Evolutionary conservation across 1,140 invertebrate species (phyloP).

Genomic region (Drosophila ogumai): DNA sequence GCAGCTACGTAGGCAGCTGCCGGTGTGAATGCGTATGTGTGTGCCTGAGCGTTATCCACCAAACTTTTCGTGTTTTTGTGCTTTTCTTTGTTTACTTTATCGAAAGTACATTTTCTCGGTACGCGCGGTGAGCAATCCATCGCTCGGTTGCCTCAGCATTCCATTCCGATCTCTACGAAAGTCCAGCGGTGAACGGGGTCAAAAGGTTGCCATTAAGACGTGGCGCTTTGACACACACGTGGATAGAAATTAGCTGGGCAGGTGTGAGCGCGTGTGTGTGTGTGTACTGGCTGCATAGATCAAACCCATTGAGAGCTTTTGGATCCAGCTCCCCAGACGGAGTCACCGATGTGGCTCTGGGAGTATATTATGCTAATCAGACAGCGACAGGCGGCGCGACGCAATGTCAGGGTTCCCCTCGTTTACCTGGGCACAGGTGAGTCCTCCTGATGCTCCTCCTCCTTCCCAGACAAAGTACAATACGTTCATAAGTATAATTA

Average conservation of each 20-base stretch:
- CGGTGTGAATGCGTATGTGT: slow-evolving; percentile 17
- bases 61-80: slow-evolving; percentile 43
- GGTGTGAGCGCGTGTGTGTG: slow-evolving; percentile 12
- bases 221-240: slow-evolving; percentile 75
- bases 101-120: slow-evolving; percentile 36
- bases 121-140: slow-evolving; percentile 28
- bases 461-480: slow-evolving; percentile 7
- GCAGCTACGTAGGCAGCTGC: slow-evolving; percentile 29
- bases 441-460: slow-evolving; percentile 23
- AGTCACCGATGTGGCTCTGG: slow-evolving; percentile 72
- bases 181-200: slow-evolving; percentile 20
- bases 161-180: slow-evolving; percentile 5
- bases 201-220: slow-evolving; percentile 50
- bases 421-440: slow-evolving; percentile 74
- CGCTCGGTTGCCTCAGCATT: slow-evolving; percentile 2
- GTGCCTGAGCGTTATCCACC: slow-evolving; percentile 44
- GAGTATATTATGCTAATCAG: slow-evolving; percentile 75
- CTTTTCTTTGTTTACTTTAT: slow-evolving; percentile 76
- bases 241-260: slow-evolving; percentile 33
- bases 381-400: slow-evolving; percentile 53
- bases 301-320: slow-evolving; percentile 15
- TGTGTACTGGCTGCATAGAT: slow-evolving; percentile 3
- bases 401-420: slow-evolving; percentile 67
- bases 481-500: slow-evolving; percentile 38
- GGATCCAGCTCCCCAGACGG: slow-evolving; percentile 19